Evolutionary conservation across 2,888 invertebrate species (phyloP), one percentile per base, ranked within the genome.

Genomic region (Schizaphis graminum): DNA sequence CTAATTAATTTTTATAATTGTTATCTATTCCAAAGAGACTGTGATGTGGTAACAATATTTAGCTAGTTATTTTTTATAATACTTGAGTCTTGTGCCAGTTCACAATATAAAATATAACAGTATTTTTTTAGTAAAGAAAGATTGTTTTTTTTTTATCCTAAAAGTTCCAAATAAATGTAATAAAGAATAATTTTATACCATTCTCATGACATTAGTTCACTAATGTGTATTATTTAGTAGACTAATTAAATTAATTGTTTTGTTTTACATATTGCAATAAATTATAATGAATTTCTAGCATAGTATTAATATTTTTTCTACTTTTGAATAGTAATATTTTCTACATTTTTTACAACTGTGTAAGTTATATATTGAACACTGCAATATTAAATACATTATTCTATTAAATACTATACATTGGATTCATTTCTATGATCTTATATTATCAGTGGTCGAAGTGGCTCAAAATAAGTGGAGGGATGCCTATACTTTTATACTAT

Each of bases 21-120:
- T 91, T 94, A 91, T 94, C 94, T 94, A n/a, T 94, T 61, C 26
- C 26, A 91, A 93, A 94, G 86, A 94, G 94, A 94, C 94, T 94
- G 94, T 94, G 90, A 91, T 94, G 67, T 86, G 94, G 86, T 91
- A 94, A 91, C 61, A 86, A 90, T 91, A 92, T 92, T 67, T 84
- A 93, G 90, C 49, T 10, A 57, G 47, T 90, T 77, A 77, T 35
- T 77, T 91, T 89, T 94, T 93, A 94, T 90, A 90, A 61, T 49
- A 86, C 21, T 67, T 53, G 85, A 90, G 49, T 91, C 28, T 91
- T 90, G 94, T 94, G 94, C 91, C 94, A 91, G 94, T 94, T 91
- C 91, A 94, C 94, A 86, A 91, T 49, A 77, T 77, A 77, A 35
- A 94, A 91, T 94, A 91, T 94, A 91, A 94, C 91, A 94, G 90